Percentiles rank a stretch among this genome's conserved stretches.
Conservation (phyloP, 2,797 vertebrate species). For the Hypotaenidia philippensis region DNA sequence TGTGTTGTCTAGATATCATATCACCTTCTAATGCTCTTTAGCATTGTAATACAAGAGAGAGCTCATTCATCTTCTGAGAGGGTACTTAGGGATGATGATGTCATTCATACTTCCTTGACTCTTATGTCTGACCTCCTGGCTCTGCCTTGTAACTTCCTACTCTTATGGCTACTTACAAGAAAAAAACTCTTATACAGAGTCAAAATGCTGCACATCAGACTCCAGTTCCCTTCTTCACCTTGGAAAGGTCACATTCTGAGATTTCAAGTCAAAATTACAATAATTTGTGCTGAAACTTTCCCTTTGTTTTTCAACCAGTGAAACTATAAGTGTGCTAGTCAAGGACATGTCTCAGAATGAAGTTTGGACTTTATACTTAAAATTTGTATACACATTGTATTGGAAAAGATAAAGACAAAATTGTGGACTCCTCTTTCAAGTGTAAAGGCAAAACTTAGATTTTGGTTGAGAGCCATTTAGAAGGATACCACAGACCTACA, state of each 20-base stretch:
- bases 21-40: slow-evolving; percentile 84
- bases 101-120: slow-evolving; percentile 79
- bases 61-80: slow-evolving; percentile 75
- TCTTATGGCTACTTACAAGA: slow-evolving; percentile 46
- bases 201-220: slow-evolving; percentile 17
- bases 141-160: slow-evolving; percentile 63
- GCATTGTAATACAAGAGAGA: slow-evolving; percentile 77
- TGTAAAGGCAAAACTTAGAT: background rate
- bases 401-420: background rate
- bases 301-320: background rate
- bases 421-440: background rate
- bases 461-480: background rate
- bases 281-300: background rate
- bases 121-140: slow-evolving; percentile 68
- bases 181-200: background rate
- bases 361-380: background rate
- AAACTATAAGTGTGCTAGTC: background rate
- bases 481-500: background rate
- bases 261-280: background rate
- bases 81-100: slow-evolving; percentile 78
- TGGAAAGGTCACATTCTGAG: background rate
- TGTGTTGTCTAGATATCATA: slow-evolving; percentile 82
- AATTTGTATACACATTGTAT: background rate
- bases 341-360: background rate
- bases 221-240: background rate